These are phyloP conservation scores for Microtus richardsoni DNA, from an alignment of 2,113 vertebrate genomes.

Conservation along the genomic window DNA sequence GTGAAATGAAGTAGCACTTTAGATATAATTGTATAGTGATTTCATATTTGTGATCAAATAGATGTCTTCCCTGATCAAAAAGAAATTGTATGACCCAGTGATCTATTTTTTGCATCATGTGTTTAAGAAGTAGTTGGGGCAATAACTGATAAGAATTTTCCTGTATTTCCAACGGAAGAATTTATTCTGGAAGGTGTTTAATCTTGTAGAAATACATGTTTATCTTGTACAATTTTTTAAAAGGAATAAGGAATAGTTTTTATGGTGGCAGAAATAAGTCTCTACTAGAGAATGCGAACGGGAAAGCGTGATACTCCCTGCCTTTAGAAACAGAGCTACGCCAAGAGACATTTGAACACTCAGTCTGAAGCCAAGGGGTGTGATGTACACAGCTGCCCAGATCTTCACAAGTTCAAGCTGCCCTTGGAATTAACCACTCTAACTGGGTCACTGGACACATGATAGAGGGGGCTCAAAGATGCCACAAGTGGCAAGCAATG, in stretches of 20 bases:
- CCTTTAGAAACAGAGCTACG: conserved; percentile 46
- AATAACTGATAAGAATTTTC: conserved; percentile 27
- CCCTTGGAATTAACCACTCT: not conserved
- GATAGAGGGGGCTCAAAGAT: not conserved
- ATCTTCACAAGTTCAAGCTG: not conserved
- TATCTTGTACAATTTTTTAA: conserved; percentile 38
- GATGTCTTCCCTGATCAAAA: conserved; percentile 23
- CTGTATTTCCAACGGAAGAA: conserved; percentile 24
- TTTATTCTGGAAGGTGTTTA: conserved; percentile 43
- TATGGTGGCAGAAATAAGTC: conserved; percentile 30
- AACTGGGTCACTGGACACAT: not conserved
- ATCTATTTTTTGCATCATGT: not conserved
- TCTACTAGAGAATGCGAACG: conserved; percentile 11
- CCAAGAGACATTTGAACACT: not conserved
- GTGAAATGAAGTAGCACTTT: conserved; percentile 30
- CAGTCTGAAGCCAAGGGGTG: not conserved
- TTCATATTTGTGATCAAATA: conserved; percentile 33
- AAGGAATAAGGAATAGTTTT: conserved; percentile 46
- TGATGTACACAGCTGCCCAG: not conserved
- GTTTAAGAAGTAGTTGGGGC: conserved; percentile 32
- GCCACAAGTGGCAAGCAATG: not conserved
- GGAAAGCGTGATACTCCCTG: not conserved
- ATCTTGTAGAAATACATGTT: not conserved
- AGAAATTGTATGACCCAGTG: not conserved
- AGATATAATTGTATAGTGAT: conserved; percentile 36